Base-by-base conservation (phyloP, 2,888 invertebrate genomes). In the Pyralis farinalis region DNA sequence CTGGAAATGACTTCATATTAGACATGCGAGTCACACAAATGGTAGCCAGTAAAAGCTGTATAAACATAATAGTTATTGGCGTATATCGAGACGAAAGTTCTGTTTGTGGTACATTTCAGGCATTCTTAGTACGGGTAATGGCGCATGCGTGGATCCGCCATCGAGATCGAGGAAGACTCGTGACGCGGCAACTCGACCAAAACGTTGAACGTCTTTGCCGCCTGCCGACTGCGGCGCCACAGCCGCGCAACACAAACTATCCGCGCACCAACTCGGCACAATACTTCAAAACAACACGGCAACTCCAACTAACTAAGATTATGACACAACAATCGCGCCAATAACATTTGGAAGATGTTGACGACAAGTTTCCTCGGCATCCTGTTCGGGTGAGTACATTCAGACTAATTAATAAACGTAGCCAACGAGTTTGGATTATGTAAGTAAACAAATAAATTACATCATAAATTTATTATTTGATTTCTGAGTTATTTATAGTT, bases 141-240 rank as follows among this genome's bases (percentile, higher is more conserved):
- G 55, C 72, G 77, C 79, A 70, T 73, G 79, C 75, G 79, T 55
- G 51, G 7, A 16, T 25, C 9, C 9, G 12, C 1, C 7, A 12
- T 7, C 9, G 25, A 32, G 32, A 12, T 7, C 9, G 25, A 32
- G 32, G 21, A 34, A 55, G 44, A 43, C 42, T 51, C 51, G 43
- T 43, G 53, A 51, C 55, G 53, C 59, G 54, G 53, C 42, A 49
- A 31, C 42, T 42, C 47, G 45, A 49, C 55, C 55, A 58, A 56
- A 71, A 63, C 70, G 64, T 55, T 61, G 57, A 57, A 61, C 67
- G 59, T 59, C 58, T 50, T 57, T 56, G 53, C 61, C 55, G 52
- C 47, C 44, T 55, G 61, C 59, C 65, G 53, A 55, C 57, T 46
- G 63, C 63, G 64, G 63, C 66, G 63, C 66, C 64, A 63, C 61